Evolutionary conservation across 1,140 invertebrate species (phyloP), one percentile per base, ranked within the genome.

Genomic region (Dufourea novaeangliae): DNA sequence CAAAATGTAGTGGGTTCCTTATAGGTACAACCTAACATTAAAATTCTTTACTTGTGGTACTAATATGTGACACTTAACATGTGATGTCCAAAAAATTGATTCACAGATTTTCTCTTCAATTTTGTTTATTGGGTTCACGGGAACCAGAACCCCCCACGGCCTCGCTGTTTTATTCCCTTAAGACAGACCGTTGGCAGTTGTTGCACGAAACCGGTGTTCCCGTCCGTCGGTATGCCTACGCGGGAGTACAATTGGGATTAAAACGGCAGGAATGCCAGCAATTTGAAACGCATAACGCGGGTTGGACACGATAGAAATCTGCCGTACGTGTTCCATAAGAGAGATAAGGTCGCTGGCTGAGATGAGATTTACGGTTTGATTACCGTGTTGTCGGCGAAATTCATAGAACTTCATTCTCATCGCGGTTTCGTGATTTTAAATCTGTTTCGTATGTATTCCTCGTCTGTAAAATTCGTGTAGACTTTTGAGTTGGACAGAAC

Each of bases 311-410:
- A 63, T 52, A 7, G 29, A 37, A 52, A 62, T 46, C 39, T 14
- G 11, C 12, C 11, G n/a, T 25, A 1, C 29, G 1, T 20, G 22
- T 37, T 17, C 0, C 10, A 1, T 2, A 17, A 12, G 8, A 22
- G n/a, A 22, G n/a, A 17, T 25, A 17, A 44, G 37, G 29, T n/a
- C 56, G 29, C 17, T 11, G 59, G 10, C 25, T 17, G 2, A 11
- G 20, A 64, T n/a, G 20, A 39, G 44, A 64, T 73, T 64, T 64
- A 29, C 20, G 20, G 20, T 3, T 57, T 14, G 69, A 61, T 61
- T 62, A 17, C 41, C 41, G 11, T 44, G 41, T 22, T 14, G 29
- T 22, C 59, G 34, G 0, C 2, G 27, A 32, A n/a, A 46, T 62
- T 25, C n/a, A 63, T 29, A 20, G 14, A n/a, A 14, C 50, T 37